Conservation (phyloP, 2,797 vertebrate genomes). For the Sebastes reedi region DNA sequence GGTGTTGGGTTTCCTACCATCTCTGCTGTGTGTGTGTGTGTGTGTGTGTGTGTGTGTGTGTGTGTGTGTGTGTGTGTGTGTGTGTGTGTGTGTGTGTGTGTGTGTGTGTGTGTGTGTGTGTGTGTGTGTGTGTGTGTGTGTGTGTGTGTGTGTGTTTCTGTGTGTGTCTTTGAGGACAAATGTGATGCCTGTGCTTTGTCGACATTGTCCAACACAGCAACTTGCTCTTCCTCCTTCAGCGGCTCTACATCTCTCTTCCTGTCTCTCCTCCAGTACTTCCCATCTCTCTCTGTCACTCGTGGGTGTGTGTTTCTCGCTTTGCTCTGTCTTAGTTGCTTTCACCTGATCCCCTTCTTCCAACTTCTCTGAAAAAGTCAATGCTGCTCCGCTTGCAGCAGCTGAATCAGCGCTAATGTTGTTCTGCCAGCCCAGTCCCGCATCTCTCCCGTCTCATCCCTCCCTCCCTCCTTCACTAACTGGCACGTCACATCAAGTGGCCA, state of each 20-base stretch:
- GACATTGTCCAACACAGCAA: constrained; percentile 52
- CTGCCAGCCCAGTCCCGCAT: constrained; percentile 47
- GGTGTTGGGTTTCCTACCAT: constrained; percentile 76
- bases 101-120: background rate
- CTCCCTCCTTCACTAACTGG: constrained; percentile 29
- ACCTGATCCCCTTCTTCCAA: constrained; percentile 50
- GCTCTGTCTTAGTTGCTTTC: constrained; percentile 49
- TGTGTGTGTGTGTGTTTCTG: background rate
- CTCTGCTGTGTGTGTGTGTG: constrained; percentile 40
- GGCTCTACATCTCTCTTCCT: constrained; percentile 45
- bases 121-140: background rate
- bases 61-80: constrained; percentile 1
- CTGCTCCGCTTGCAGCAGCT: constrained; percentile 71
- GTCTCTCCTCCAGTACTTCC: constrained; percentile 48
- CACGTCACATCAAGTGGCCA: constrained; percentile 64
- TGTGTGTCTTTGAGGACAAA: constrained; percentile 33
- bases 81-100: fast-evolving
- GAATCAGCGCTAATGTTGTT: constrained; percentile 79
- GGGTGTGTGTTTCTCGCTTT: constrained; percentile 32
- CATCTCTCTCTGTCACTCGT: constrained; percentile 34
- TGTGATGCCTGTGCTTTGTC: constrained; percentile 50
- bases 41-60: background rate
- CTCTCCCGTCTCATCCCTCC: constrained; percentile 33
- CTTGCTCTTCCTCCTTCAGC: constrained; percentile 56
- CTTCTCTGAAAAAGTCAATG: constrained; percentile 75